Evolutionary conservation across 2,888 invertebrate genomes (phyloP).

Genomic region (Phanerotoma sp.): DNA sequence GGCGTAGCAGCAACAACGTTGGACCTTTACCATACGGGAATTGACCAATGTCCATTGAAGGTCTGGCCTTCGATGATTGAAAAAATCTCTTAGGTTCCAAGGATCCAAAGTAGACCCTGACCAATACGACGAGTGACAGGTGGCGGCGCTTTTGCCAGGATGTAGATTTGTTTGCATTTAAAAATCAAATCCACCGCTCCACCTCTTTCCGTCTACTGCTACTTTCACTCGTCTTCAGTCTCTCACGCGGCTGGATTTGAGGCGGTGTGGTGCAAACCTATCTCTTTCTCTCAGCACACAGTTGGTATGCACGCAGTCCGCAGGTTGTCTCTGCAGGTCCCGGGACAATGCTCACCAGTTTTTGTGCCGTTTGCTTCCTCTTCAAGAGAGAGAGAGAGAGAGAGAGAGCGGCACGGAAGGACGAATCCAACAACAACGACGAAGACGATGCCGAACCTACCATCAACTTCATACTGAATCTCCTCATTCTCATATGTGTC

Average conservation of each 20-base stretch:
- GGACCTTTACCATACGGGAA: too few relatives aligned
- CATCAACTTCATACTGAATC: neutral
- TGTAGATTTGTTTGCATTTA: conserved; percentile 58
- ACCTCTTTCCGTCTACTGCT: conserved; percentile 23
- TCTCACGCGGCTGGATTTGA: conserved; percentile 34
- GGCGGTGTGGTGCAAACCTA: conserved; percentile 16
- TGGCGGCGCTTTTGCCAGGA: conserved; percentile 55
- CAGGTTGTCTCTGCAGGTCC: conserved; percentile 24
- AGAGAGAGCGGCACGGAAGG: conserved; percentile 19
- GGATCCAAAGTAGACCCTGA: conserved; percentile 27
- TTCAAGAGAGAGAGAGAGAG: too few relatives aligned
- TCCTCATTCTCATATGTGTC: conserved; percentile 1
- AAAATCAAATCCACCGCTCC: conserved; percentile 52
- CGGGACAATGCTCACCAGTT: conserved; percentile 55
- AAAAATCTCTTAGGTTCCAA: conserved; percentile 38
- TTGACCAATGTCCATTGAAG: too few relatives aligned
- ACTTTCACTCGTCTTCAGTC: conserved; percentile 27
- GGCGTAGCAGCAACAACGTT: too few relatives aligned
- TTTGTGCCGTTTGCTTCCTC: conserved; percentile 53
- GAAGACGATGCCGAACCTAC: neutral
- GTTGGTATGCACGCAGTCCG: conserved; percentile 46
- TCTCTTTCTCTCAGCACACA: conserved; percentile 32
- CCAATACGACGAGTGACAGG: conserved; percentile 39
- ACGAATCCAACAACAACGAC: conserved; percentile 6
- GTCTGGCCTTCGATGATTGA: conserved; percentile 39